phyloP scores from a whole-genome alignment of 2,888 invertebrate genomes.

The Pemphredon lugubris region DNA sequence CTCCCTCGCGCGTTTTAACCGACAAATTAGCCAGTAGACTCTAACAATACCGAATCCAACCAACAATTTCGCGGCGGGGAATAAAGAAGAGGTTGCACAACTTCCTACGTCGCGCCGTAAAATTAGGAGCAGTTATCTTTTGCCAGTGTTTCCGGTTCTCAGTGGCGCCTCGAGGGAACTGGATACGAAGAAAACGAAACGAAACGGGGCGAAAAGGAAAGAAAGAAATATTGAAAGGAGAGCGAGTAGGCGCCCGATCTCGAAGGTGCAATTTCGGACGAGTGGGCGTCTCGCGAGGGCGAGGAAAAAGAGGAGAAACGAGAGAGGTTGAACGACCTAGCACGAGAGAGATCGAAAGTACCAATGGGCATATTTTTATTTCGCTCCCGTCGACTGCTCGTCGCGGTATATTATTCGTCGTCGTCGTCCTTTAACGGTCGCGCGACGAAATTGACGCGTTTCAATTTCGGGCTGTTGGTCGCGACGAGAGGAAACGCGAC shows the following conservation, averaged over 20 bases:
- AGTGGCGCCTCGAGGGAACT: constrained; percentile 57
- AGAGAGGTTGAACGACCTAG: constrained; percentile 57
- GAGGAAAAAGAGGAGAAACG: constrained; percentile 45
- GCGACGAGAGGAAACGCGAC: no score
- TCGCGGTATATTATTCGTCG: not conserved
- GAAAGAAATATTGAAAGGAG: constrained; percentile 6
- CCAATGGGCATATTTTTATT: constrained; percentile 57
- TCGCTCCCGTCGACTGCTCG: not conserved
- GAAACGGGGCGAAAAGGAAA: constrained; percentile 31
- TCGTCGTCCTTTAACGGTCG: no score
- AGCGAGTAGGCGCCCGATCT: constrained; percentile 58
- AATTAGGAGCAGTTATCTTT: constrained; percentile 57
- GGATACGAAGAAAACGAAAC: constrained; percentile 3
- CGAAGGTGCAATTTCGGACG: constrained; percentile 65
- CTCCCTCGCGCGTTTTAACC: no score
- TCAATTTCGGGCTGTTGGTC: no score
- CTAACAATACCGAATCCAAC: no score
- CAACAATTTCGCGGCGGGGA: constrained; percentile 6
- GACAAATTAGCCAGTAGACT: no score
- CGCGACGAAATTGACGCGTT: no score
- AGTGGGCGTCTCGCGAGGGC: constrained; percentile 52
- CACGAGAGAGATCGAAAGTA: constrained; percentile 49
- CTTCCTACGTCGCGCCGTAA: constrained; percentile 31
- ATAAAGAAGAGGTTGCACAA: constrained; percentile 14
- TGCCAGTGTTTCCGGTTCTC: constrained; percentile 56